A percentile compares a stretch with the other conserved stretches of the same genome.
These are phyloP conservation scores for Rynchops niger DNA, from an alignment of 2,113 vertebrate species.

Conservation along the genomic window DNA sequence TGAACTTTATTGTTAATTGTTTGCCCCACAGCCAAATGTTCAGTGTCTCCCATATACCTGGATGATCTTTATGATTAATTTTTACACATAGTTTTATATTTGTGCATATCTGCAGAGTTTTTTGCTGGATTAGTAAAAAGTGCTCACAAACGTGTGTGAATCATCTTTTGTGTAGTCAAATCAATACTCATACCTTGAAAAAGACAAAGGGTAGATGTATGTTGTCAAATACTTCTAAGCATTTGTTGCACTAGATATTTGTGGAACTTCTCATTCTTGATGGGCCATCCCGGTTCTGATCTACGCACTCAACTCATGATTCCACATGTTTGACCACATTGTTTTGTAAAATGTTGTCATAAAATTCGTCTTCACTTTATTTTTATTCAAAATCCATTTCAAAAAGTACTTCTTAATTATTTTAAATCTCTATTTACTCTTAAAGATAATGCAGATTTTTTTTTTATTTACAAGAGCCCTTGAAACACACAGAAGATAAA, in stretches of 20 bases:
- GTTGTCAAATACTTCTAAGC: neutral
- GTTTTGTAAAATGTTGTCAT: neutral
- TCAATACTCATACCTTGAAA: neutral
- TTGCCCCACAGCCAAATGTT: neutral
- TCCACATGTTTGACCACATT: neutral
- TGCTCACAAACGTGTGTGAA: neutral
- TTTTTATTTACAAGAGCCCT: neutral
- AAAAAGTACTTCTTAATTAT: neutral
- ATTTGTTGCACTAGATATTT: neutral
- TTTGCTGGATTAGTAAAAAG: neutral
- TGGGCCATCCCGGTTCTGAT: neutral
- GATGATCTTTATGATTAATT: neutral
- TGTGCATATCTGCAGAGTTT: neutral
- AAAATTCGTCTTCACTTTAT: neutral
- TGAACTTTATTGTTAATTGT: neutral
- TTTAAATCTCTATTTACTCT: neutral
- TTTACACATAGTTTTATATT: neutral
- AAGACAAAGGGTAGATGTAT: neutral
- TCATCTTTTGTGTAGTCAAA: neutral
- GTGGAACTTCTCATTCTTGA: neutral
- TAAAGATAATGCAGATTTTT: neutral
- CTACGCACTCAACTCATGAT: neutral
- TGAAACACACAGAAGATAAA: neutral
- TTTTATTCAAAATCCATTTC: neutral
- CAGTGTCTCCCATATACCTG: neutral